These are phyloP conservation scores for Tenualosa thibaudeaui DNA, from an alignment of 2,797 vertebrate species.

Conservation along the genomic window DNA sequence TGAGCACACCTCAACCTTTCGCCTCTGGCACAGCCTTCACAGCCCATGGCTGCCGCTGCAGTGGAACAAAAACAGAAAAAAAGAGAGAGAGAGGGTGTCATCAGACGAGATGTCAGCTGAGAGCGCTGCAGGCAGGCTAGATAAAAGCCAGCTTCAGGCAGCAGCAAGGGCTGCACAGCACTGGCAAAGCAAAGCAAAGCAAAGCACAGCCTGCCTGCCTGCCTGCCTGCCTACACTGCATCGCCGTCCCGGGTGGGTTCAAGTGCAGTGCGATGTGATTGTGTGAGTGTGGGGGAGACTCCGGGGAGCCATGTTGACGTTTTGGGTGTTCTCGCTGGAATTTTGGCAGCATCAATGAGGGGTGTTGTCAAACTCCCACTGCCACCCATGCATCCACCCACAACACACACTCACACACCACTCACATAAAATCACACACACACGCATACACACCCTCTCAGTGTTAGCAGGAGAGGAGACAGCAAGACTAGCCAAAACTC, in stretches of 20 bases:
- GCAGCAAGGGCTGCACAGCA: not conserved
- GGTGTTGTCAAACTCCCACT: not conserved
- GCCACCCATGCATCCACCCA: not conserved
- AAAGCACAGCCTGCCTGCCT: not conserved
- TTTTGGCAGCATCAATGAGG: not conserved
- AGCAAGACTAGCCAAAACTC: not conserved
- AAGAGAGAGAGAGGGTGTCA: not conserved
- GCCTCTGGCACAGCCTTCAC: constrained; percentile 54
- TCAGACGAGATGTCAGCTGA: no score
- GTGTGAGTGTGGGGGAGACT: not conserved
- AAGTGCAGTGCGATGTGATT: not conserved
- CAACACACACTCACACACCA: not conserved
- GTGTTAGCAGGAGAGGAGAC: not conserved
- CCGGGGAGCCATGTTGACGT: not conserved
- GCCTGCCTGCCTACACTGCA: not conserved
- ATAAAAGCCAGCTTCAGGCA: constrained; percentile 1
- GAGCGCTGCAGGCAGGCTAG: no score
- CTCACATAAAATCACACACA: not conserved
- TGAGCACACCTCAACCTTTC: constrained; percentile 54
- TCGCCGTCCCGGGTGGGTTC: not conserved
- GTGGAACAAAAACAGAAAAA: constrained; percentile 41
- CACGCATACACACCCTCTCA: not conserved
- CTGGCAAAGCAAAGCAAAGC: not conserved
- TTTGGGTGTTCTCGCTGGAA: not conserved
- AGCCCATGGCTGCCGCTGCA: constrained; percentile 24